Evolutionary conservation across 2,888 invertebrate genomes (phyloP).

Genomic region (Marasmarcha lunaedactyla): DNA sequence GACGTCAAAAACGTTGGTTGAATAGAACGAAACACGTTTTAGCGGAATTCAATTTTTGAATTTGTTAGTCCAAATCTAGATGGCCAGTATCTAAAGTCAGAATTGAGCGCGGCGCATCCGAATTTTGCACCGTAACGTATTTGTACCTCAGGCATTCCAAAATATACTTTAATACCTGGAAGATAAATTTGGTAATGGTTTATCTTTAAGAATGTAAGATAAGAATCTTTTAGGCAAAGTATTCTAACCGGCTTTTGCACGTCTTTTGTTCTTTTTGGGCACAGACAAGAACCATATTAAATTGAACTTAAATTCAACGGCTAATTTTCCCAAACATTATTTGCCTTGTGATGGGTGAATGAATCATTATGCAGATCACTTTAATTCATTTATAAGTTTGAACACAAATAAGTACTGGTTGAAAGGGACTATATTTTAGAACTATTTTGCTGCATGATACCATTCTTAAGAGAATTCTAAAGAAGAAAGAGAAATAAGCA

Average conservation of each 20-base stretch:
- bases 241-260: constrained; percentile 1
- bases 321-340: constrained; percentile 1
- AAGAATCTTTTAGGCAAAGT: neutral
- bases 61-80: constrained; percentile 12
- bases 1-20: constrained; percentile 37
- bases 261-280: neutral
- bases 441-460: too few species aligned
- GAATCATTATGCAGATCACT: too few species aligned
- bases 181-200: neutral
- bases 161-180: neutral
- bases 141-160: neutral
- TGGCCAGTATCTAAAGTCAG: constrained; percentile 2
- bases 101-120: neutral
- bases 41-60: constrained; percentile 35
- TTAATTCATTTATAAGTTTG: too few species aligned
- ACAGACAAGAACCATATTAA: neutral
- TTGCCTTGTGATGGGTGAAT: neutral
- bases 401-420: too few species aligned
- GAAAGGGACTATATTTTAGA: too few species aligned
- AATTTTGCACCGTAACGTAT: constrained; percentile 1
- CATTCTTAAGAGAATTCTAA: too few species aligned
- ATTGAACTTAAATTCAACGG: neutral
- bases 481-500: neutral
- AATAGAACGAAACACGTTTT: constrained; percentile 50
- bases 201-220: neutral